A percentile compares a stretch with the other conserved stretches of the same genome.
phyloP scores from a whole-genome alignment of 2,797 vertebrate genomes.

The Catostomus latipinnis region DNA sequence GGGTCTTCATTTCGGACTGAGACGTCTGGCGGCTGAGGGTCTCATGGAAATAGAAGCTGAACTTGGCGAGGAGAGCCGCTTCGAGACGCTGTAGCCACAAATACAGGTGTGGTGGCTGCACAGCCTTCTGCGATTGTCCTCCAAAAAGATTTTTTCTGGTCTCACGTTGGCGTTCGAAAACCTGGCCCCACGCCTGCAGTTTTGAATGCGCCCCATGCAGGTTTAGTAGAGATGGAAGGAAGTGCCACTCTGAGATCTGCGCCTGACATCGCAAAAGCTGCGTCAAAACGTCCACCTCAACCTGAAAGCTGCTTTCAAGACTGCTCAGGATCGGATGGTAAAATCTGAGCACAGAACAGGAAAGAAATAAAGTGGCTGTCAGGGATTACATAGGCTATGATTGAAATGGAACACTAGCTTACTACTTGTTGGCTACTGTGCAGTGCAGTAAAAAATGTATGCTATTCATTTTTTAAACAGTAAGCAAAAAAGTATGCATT shows the following conservation, averaged over 20 bases:
- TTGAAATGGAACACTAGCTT: no score
- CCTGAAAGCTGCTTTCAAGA: slow-evolving; percentile 94
- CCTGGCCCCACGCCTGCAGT: slow-evolving; percentile 91
- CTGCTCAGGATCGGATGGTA: slow-evolving; percentile 97
- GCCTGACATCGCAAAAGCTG: slow-evolving; percentile 94
- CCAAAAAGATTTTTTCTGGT: slow-evolving; percentile 97
- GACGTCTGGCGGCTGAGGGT: slow-evolving; percentile 91
- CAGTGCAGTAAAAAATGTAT: no score
- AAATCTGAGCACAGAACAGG: slow-evolving; percentile 78
- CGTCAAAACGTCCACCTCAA: slow-evolving; percentile 91
- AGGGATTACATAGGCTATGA: slow-evolving; percentile 13
- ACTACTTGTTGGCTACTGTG: no score
- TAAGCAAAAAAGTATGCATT: no score
- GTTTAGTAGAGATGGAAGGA: slow-evolving; percentile 93
- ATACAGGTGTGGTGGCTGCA: slow-evolving; percentile 94
- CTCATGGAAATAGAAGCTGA: slow-evolving; percentile 98
- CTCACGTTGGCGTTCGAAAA: slow-evolving; percentile 94
- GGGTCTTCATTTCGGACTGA: slow-evolving; percentile 88
- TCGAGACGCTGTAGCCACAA: slow-evolving; percentile 94
- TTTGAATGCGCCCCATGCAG: slow-evolving; percentile 92
- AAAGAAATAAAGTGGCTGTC: slow-evolving; percentile 38
- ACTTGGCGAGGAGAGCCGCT: slow-evolving; percentile 91
- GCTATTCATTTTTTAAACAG: no score
- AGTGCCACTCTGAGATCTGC: slow-evolving; percentile 95
- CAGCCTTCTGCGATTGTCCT: slow-evolving; percentile 92